These are phyloP conservation scores for Montipora cactus DNA, from an alignment of 64 coral and sea anemone species.

Conservation along the genomic window DNA sequence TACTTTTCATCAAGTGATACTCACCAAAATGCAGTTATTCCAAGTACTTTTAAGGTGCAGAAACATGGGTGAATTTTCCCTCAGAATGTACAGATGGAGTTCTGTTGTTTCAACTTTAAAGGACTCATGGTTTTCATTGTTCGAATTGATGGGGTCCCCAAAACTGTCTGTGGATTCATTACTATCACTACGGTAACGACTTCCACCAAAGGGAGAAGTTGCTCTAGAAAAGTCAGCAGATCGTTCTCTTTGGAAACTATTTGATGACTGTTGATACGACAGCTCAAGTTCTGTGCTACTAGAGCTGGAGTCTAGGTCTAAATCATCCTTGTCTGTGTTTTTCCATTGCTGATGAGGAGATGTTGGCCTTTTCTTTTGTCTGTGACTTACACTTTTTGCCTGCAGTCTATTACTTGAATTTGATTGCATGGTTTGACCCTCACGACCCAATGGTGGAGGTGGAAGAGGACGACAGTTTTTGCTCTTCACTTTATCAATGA, in stretches of 20 bases:
- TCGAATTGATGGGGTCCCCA: constrained; percentile 36
- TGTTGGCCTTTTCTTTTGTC: constrained; percentile 27
- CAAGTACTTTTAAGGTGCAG: constrained; percentile 89
- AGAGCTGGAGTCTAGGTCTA: constrained; percentile 78
- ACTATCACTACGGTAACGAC: constrained; percentile 30
- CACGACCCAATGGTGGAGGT: constrained; percentile 26
- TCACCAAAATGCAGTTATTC: constrained; percentile 97
- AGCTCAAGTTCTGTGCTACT: constrained; percentile 84
- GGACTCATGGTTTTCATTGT: constrained; percentile 24
- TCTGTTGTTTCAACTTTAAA: constrained; percentile 40
- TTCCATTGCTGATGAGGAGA: constrained; percentile 21
- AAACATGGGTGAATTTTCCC: constrained; percentile 90
- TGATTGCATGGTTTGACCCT: neutral
- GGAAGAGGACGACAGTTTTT: constrained; percentile 65
- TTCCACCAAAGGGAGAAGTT: neutral
- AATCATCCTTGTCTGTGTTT: constrained; percentile 28
- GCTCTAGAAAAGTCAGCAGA: constrained; percentile 10
- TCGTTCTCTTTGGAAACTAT: constrained; percentile 10
- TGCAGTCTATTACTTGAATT: constrained; percentile 3
- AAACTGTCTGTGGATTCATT: constrained; percentile 44
- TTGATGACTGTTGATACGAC: constrained; percentile 19
- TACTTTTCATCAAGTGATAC: neutral
- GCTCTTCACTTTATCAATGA: neutral
- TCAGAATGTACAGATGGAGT: constrained; percentile 86
- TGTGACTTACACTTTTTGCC: neutral